These are phyloP conservation scores for Chinchilla lanigera DNA, from an alignment of 2,113 vertebrate genomes.

Conservation along the genomic window DNA sequence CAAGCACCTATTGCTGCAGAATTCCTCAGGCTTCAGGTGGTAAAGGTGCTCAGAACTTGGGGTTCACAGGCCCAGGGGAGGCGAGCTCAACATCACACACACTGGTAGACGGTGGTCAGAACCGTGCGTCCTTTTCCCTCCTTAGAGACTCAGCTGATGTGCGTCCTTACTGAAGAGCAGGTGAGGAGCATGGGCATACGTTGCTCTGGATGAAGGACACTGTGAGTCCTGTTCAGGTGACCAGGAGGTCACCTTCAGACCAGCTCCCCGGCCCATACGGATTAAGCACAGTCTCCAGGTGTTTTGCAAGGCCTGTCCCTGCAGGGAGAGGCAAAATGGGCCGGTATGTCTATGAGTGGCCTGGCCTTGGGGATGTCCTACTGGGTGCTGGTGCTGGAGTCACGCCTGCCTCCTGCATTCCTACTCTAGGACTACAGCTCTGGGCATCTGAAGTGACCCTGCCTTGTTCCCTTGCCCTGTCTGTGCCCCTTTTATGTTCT, in stretches of 20 bases:
- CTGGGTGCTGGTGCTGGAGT: not conserved
- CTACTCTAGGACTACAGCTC: not conserved
- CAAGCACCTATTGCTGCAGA: not conserved
- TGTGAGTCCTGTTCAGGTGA: not conserved
- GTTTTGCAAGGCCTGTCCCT: not conserved
- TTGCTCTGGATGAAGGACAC: not conserved
- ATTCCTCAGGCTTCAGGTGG: not conserved
- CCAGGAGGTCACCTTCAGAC: not conserved
- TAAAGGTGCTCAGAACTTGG: not conserved
- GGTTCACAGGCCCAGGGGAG: not conserved
- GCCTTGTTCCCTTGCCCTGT: not conserved
- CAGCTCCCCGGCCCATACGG: fast-evolving
- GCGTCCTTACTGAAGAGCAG: not conserved
- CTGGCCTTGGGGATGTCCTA: not conserved
- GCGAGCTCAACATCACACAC: not conserved
- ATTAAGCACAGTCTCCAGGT: not conserved
- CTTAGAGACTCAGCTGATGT: not conserved
- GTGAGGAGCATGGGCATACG: fast-evolving
- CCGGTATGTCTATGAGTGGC: not conserved
- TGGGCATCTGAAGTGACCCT: not conserved
- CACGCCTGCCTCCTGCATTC: not conserved
- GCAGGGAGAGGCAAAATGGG: not conserved
- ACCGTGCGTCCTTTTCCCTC: fast-evolving
- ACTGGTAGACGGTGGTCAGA: too few species aligned
- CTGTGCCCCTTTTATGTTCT: not conserved